phyloP scores from a whole-genome alignment of 2,113 vertebrate genomes.

The Otolemur garnettii region DNA sequence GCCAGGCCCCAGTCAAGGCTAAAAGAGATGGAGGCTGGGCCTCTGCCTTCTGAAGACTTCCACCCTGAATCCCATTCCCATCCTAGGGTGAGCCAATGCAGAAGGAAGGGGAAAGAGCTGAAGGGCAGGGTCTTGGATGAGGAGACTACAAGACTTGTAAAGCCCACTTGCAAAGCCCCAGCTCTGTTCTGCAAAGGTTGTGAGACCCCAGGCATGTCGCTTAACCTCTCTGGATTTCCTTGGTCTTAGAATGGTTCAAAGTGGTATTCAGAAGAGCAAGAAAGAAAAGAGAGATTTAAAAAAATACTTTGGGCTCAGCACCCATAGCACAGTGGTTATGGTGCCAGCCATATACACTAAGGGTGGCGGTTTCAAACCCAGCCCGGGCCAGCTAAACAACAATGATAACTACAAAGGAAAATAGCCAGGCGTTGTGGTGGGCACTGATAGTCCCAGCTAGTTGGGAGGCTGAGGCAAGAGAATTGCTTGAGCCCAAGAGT shows the following conservation, averaged over 20 bases:
- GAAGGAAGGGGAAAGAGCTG: not conserved
- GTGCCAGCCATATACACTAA: too few species aligned
- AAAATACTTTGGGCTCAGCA: too few species aligned
- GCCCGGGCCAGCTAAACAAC: too few species aligned
- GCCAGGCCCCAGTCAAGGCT: not conserved
- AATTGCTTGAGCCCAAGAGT: too few species aligned
- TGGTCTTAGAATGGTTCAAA: not conserved
- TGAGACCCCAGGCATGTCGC: not conserved
- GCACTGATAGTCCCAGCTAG: too few species aligned
- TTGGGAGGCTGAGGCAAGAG: too few species aligned
- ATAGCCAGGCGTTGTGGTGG: too few species aligned
- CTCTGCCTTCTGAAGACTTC: not conserved
- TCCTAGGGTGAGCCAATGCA: not conserved
- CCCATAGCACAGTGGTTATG: too few species aligned
- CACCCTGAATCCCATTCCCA: not conserved
- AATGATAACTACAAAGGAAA: too few species aligned
- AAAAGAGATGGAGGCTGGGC: not conserved
- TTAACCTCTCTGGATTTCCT: not conserved
- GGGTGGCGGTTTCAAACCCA: too few species aligned
- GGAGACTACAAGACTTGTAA: not conserved
- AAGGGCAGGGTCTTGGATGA: not conserved
- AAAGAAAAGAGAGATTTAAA: not conserved
- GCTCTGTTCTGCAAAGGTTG: not conserved
- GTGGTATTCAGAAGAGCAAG: not conserved
- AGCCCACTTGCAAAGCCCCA: not conserved